These are phyloP conservation scores for Amorpha juglandis DNA, from an alignment of 2,888 invertebrate species.

Conservation along the genomic window DNA sequence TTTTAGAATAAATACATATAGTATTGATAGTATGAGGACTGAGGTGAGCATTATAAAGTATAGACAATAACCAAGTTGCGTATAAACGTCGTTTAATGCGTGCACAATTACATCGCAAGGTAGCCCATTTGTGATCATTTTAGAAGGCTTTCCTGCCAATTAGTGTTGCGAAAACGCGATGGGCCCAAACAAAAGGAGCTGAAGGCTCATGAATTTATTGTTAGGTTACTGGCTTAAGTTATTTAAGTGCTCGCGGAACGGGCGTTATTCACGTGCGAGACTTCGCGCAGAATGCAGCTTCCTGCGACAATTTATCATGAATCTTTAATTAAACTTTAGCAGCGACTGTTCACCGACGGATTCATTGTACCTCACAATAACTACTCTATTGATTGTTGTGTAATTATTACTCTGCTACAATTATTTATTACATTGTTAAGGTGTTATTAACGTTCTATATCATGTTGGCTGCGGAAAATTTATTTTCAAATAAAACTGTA, in stretches of 20 bases:
- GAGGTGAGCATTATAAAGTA: not conserved
- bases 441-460: not conserved
- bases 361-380: conserved; percentile 68
- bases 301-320: conserved; percentile 83
- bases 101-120: conserved; percentile 49
- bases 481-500: not conserved
- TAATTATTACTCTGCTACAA: conserved; percentile 33
- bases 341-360: conserved; percentile 67
- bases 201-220: conserved; percentile 79
- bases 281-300: conserved; percentile 77
- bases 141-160: conserved; percentile 77
- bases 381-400: conserved; percentile 46
- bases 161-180: conserved; percentile 69
- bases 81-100: conserved; percentile 28
- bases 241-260: conserved; percentile 76
- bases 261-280: conserved; percentile 77
- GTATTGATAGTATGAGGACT: not conserved
- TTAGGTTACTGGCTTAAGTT: conserved; percentile 78
- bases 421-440: conserved; percentile 16
- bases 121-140: conserved; percentile 69
- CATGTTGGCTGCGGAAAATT: not conserved
- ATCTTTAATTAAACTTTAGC: conserved; percentile 84
- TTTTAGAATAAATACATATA: not conserved
- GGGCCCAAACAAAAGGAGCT: conserved; percentile 68
- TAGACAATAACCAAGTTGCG: conserved; percentile 29